A percentile compares a stretch with the other conserved stretches of the same genome.
Evolutionary conservation across 2,888 invertebrate genomes (phyloP).

Genomic region (Bruchidius siliquastri): DNA sequence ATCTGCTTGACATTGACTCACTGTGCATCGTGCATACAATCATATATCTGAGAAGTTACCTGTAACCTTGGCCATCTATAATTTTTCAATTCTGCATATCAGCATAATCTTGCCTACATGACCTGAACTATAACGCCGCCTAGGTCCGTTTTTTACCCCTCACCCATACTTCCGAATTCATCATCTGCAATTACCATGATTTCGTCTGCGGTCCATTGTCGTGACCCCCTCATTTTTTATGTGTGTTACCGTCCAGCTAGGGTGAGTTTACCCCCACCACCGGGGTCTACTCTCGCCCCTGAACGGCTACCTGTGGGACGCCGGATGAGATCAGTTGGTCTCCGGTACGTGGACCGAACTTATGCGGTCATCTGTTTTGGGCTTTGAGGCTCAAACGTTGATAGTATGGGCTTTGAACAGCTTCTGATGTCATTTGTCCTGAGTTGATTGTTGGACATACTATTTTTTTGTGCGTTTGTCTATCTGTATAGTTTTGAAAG

Average conservation of each 20-base stretch:
- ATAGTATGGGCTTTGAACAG: background rate
- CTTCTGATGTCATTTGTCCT: too few species aligned
- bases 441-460: too few species aligned
- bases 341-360: background rate
- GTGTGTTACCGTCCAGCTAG: constrained; percentile 10
- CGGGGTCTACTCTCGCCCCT: constrained; percentile 11
- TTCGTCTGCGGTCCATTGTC: constrained; percentile 20
- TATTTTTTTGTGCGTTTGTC: too few species aligned
- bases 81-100: too few species aligned
- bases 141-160: constrained; percentile 15
- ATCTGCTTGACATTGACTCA: too few species aligned
- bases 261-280: constrained; percentile 22
- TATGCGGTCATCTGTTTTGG: background rate
- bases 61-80: too few species aligned
- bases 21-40: too few species aligned
- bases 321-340: constrained; percentile 6
- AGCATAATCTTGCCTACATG: too few species aligned
- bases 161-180: constrained; percentile 16
- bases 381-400: background rate
- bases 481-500: too few species aligned
- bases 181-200: constrained; percentile 39
- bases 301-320: background rate
- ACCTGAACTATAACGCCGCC: background rate
- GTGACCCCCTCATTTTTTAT: constrained; percentile 18
- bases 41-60: too few species aligned